A percentile compares a stretch with the other conserved stretches of the same genome.
Evolutionary conservation across 2,888 invertebrate species (phyloP).

Genomic region (Euzetes globulus): DNA sequence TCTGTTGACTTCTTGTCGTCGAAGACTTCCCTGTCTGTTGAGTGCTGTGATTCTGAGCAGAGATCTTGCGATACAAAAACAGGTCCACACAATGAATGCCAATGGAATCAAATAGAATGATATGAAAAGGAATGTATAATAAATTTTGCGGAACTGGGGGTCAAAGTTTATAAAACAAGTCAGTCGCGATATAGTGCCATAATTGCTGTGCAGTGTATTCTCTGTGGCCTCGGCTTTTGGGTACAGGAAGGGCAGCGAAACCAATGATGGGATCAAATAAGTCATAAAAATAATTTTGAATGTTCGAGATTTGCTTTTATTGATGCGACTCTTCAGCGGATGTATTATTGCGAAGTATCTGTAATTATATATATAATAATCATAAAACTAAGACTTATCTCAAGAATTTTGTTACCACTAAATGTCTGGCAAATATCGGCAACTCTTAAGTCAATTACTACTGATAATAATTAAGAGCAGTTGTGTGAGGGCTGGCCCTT

Average conservation of each 20-base stretch:
- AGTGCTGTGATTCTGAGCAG: constrained; percentile 44
- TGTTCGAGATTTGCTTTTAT: constrained; percentile 46
- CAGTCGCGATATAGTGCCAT: constrained; percentile 47
- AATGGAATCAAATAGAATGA: constrained; percentile 48
- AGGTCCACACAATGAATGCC: constrained; percentile 46
- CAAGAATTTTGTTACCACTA: too few relatives aligned
- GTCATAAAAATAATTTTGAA: constrained; percentile 47
- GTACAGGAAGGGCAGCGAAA: constrained; percentile 45
- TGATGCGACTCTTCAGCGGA: constrained; percentile 48
- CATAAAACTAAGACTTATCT: too few relatives aligned
- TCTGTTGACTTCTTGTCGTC: constrained; percentile 44
- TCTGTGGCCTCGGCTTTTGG: constrained; percentile 42
- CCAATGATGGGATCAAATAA: constrained; percentile 48
- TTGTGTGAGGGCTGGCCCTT: too few relatives aligned
- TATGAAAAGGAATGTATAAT: constrained; percentile 49
- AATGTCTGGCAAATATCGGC: too few relatives aligned
- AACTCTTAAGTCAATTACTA: too few relatives aligned
- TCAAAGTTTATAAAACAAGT: constrained; percentile 48
- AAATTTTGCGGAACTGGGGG: constrained; percentile 46
- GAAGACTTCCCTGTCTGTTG: constrained; percentile 43
- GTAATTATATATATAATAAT: background rate
- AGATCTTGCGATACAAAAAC: constrained; percentile 44
- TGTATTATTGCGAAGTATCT: constrained; percentile 51
- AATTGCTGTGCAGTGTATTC: constrained; percentile 46
- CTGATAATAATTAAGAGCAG: too few relatives aligned